Evolutionary conservation across 2,888 invertebrate species (phyloP), one percentile per base, ranked within the genome.

Genomic region (Hypomecis atomaria): DNA sequence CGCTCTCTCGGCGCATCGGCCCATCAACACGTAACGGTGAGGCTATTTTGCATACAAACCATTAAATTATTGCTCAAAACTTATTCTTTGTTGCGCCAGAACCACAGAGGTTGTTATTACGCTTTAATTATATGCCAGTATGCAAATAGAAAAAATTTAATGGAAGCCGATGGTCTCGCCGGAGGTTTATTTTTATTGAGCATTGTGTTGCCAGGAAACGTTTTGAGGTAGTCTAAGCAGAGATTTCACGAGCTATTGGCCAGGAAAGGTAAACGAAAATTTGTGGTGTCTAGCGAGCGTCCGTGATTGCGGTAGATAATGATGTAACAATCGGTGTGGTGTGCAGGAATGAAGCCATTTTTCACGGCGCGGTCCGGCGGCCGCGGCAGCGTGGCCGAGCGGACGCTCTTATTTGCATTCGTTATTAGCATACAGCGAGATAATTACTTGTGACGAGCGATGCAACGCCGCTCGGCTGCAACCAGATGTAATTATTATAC

Each of bases 41-140:
- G 81, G 84, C 89, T 91, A 90, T 92, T 92, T 92, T 92, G 91
- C 92, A 92, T 92, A 92, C 90, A 89, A 88, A 88, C 91, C 90
- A 92, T 92, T 90, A 91, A 89, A 91, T 92, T 91, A 92, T 91
- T 92, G 89, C 91, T 91, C 86, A 90, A 92, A 92, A 92, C 88
- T 90, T 88, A 92, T 91, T 92, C 92, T 90, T 87, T 90, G 91
- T 91, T 92, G 87, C 92, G 81, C 88, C 87, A 91, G 87, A 91
- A 81, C 88, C 87, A 90, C 88, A 84, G 87, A 89, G 87, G 85
- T 87, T 87, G 88, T 87, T 90, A 91, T 92, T 91, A 92, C 83
- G 81, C 86, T 86, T 89, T 92, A 92, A 92, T 92, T 91, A 87
- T 84, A 90, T 84, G 82, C 82, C 85, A 81, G 88, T 89, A 91